Evolutionary conservation across 2,113 vertebrate species (phyloP).

Genomic region (Psettodes erumei): DNA sequence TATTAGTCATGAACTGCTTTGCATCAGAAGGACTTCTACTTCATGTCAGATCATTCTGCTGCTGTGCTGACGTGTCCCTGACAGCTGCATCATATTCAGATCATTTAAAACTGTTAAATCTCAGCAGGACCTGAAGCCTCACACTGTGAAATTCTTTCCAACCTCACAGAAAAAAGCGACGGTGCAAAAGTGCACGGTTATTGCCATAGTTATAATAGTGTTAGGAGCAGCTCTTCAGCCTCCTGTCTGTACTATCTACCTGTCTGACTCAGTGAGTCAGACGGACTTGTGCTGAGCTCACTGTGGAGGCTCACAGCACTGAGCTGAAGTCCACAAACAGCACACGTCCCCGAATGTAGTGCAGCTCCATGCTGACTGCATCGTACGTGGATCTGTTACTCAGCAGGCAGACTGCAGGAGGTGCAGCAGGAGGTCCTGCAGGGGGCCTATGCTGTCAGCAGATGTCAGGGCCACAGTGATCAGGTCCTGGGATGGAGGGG

Average conservation of each 20-base stretch:
- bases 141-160: too few relatives aligned
- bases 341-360: not conserved
- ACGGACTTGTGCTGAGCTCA: too few relatives aligned
- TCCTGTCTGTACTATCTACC: too few relatives aligned
- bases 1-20: not conserved
- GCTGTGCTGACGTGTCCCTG: too few relatives aligned
- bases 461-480: not conserved
- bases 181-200: too few relatives aligned
- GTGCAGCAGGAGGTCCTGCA: not conserved
- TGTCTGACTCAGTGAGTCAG: too few relatives aligned
- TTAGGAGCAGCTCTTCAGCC: too few relatives aligned
- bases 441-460: not conserved
- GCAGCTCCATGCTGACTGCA: not conserved
- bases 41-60: not conserved
- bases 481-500: not conserved
- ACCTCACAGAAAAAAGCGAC: too few relatives aligned
- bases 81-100: too few relatives aligned
- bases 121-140: too few relatives aligned
- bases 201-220: too few relatives aligned
- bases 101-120: too few relatives aligned
- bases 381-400: not conserved
- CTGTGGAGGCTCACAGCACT: not conserved
- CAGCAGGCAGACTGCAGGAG: not conserved
- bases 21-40: not conserved
- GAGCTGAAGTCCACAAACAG: not conserved